Percentiles rank a stretch among this genome's conserved stretches.
phyloP scores from a whole-genome alignment of 2,113 vertebrate genomes.

The Colistium nudipinnis region DNA sequence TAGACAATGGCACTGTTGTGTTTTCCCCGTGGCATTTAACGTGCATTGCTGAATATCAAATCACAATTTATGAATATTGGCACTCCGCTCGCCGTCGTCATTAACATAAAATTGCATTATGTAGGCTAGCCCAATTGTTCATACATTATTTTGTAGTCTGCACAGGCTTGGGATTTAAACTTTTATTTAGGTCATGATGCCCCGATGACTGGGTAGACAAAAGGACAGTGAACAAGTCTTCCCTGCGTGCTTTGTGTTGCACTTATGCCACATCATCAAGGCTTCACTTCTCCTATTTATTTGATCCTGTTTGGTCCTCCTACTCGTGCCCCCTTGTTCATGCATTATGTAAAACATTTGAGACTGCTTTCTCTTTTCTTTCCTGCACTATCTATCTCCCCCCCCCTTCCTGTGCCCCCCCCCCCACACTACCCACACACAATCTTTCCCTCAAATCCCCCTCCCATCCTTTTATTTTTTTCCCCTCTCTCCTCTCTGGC shows the following conservation, averaged over 20 bases:
- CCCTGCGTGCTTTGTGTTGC: conserved; percentile 79
- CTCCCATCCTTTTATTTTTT: conserved; percentile 43
- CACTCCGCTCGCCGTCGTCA: conserved; percentile 46
- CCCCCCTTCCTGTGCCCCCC: conserved; percentile 48
- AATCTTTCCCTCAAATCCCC: conserved; percentile 44
- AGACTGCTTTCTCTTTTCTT: conserved; percentile 69
- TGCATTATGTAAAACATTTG: conserved; percentile 73
- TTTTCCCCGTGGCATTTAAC: conserved; percentile 72
- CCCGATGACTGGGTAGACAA: conserved; percentile 75
- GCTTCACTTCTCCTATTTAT: conserved; percentile 77
- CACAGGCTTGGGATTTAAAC: conserved; percentile 68
- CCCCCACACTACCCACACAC: background rate
- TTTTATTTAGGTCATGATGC: conserved; percentile 80
- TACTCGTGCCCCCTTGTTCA: conserved; percentile 74
- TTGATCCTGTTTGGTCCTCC: conserved; percentile 74
- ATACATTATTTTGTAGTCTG: conserved; percentile 58
- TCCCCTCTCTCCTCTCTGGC: conserved; percentile 53
- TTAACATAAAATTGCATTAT: conserved; percentile 74
- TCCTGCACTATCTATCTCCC: conserved; percentile 69
- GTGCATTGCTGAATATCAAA: conserved; percentile 76
- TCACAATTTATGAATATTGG: conserved; percentile 74
- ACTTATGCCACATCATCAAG: conserved; percentile 79
- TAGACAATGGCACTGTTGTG: conserved; percentile 78
- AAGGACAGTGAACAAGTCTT: conserved; percentile 78
- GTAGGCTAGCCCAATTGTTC: conserved; percentile 63